A percentile compares a stretch with the other conserved stretches of the same genome.
Evolutionary conservation across 2,113 vertebrate species (phyloP).

Genomic region (Canis aureus): DNA sequence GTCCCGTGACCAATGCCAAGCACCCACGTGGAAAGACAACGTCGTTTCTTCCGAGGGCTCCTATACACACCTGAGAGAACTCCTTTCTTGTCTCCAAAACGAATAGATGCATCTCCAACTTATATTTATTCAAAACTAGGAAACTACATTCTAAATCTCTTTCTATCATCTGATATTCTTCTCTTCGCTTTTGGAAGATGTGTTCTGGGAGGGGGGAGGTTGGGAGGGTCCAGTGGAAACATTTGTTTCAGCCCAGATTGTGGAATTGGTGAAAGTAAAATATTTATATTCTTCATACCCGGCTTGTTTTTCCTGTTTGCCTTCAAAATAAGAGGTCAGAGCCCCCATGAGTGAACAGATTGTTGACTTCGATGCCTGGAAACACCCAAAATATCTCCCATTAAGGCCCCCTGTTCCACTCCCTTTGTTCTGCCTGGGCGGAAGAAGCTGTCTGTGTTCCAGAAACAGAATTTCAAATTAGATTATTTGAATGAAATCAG

Average conservation of each 20-base stretch:
- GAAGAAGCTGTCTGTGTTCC: conserved; percentile 37
- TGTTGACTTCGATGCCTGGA: conserved; percentile 60
- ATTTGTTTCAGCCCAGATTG: neutral
- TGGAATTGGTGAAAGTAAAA: neutral
- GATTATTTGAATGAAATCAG: conserved; percentile 54
- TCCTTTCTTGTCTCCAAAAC: neutral
- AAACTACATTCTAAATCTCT: neutral
- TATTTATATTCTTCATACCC: conserved; percentile 10
- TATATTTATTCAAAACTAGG: neutral
- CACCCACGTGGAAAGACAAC: rapidly evolving
- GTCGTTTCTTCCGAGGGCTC: neutral
- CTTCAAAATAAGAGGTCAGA: conserved; percentile 55
- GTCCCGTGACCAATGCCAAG: rapidly evolving
- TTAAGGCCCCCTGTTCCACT: neutral
- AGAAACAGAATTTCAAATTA: conserved; percentile 61
- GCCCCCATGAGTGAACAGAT: conserved; percentile 34
- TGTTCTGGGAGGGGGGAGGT: neutral
- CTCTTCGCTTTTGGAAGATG: neutral
- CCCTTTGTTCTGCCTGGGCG: conserved; percentile 37
- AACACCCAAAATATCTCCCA: conserved; percentile 56
- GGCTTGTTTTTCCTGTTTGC: conserved; percentile 50
- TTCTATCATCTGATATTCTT: neutral
- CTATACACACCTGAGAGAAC: rapidly evolving
- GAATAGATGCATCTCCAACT: too few relatives aligned
- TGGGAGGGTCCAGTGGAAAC: neutral